Conservation (phyloP, 2,888 invertebrate species). For the Diarsia mendica region DNA sequence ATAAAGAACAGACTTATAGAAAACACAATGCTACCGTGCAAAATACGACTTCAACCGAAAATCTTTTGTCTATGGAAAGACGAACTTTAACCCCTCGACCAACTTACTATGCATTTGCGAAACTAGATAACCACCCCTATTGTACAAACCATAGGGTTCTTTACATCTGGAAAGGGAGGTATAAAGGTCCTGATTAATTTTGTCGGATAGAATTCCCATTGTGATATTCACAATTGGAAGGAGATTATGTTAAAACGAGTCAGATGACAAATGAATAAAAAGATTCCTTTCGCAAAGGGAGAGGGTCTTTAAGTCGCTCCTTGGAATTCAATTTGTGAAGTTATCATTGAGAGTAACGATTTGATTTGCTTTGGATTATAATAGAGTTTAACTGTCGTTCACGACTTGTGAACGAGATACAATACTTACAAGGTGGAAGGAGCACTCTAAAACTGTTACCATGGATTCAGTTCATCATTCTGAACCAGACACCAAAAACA, state of each 20-base stretch:
- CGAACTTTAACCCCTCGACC: conserved; percentile 46
- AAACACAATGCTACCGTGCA: conserved; percentile 61
- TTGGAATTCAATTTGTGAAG: conserved; percentile 14
- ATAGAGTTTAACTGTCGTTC: conserved; percentile 5
- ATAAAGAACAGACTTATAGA: conserved; percentile 56
- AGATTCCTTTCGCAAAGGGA: conserved; percentile 43
- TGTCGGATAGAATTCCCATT: conserved; percentile 57
- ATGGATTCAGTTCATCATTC: no score
- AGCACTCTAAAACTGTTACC: no score
- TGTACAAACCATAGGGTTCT: not conserved
- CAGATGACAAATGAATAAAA: conserved; percentile 66
- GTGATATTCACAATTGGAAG: conserved; percentile 57
- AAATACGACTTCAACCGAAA: conserved; percentile 62
- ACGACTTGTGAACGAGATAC: not conserved
- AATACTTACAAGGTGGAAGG: no score
- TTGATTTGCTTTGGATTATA: conserved; percentile 17
- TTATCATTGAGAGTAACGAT: conserved; percentile 19
- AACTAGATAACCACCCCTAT: not conserved
- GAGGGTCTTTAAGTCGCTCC: conserved; percentile 27
- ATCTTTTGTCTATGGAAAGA: conserved; percentile 55
- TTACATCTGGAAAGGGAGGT: rapidly evolving
- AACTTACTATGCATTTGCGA: not conserved
- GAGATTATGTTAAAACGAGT: conserved; percentile 64
- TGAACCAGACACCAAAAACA: no score
- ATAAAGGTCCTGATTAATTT: conserved; percentile 22